Conservation (phyloP, 2,888 invertebrate genomes). For the Imbricaverruca yamaguchii region DNA sequence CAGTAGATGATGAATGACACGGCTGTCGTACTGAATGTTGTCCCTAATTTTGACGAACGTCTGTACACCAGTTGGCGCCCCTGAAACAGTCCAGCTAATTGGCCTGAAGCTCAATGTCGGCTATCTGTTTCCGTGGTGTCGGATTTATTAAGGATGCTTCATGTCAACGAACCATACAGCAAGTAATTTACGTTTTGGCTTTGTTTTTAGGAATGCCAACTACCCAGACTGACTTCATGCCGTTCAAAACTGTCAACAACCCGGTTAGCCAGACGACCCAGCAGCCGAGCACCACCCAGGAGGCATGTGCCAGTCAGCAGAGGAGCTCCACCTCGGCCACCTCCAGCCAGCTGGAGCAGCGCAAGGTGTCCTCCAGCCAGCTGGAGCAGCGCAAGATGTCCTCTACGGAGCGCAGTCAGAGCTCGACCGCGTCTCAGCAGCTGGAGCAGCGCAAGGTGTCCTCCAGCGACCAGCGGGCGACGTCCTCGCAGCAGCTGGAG, state of each 20-base stretch:
- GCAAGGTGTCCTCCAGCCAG: background rate
- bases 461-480: background rate
- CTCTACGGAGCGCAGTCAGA: background rate
- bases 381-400: background rate
- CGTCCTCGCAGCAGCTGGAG: too few relatives aligned
- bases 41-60: too few relatives aligned
- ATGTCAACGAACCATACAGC: too few relatives aligned
- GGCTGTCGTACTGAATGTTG: too few relatives aligned
- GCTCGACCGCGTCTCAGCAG: background rate
- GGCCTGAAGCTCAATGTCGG: too few relatives aligned
- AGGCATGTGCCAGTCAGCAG: background rate
- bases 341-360: background rate
- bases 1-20: too few relatives aligned
- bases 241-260: slow-evolving; percentile 7
- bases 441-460: background rate
- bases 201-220: background rate
- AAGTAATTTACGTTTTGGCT: too few relatives aligned
- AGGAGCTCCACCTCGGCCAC: background rate
- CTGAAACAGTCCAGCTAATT: too few relatives aligned
- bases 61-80: too few relatives aligned
- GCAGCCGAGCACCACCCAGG: background rate
- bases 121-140: too few relatives aligned
- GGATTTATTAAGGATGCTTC: too few relatives aligned
- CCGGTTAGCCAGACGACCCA: background rate
- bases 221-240: slow-evolving; percentile 1